Percentiles rank a stretch among this genome's conserved stretches.
These are phyloP conservation scores for Girardinichthys multiradiatus DNA, from an alignment of 2,113 vertebrate genomes.

Conservation along the genomic window DNA sequence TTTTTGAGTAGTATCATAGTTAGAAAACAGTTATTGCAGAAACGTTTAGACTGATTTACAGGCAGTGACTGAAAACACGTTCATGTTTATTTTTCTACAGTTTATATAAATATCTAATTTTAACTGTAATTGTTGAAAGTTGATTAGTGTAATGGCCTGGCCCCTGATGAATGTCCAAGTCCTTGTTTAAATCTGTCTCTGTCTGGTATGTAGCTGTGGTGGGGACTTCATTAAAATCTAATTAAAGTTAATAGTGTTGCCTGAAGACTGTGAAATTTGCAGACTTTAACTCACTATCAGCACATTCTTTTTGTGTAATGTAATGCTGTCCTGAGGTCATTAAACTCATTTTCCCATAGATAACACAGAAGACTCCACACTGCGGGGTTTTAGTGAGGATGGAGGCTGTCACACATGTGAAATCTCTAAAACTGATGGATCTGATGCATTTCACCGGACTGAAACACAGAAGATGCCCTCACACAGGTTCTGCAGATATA, in stretches of 20 bases:
- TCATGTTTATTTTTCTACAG: background rate
- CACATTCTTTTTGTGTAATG: slow-evolving; percentile 18
- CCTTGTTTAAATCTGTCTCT: slow-evolving; percentile 15
- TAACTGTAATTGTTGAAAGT: slow-evolving; percentile 8
- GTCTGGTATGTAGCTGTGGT: slow-evolving; percentile 18
- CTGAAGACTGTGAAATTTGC: slow-evolving; percentile 38
- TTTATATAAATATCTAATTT: background rate
- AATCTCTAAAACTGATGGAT: slow-evolving; percentile 17
- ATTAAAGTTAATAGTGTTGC: slow-evolving; percentile 35
- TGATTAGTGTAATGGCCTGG: slow-evolving; percentile 9
- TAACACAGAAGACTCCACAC: background rate
- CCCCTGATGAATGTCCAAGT: background rate
- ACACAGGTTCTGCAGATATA: slow-evolving; percentile 5
- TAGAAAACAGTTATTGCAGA: too few species aligned
- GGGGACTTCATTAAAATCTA: slow-evolving; percentile 35
- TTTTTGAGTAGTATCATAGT: too few species aligned
- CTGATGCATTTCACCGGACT: slow-evolving; percentile 3
- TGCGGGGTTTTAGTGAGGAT: background rate
- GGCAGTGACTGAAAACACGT: too few species aligned
- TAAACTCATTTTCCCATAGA: slow-evolving; percentile 15
- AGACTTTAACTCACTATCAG: slow-evolving; percentile 1
- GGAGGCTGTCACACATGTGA: slow-evolving; percentile 1
- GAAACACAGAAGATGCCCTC: background rate
- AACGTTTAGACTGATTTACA: too few species aligned
- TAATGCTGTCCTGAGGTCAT: slow-evolving; percentile 9